phyloP scores from a whole-genome alignment of 2,797 vertebrate species.

The Epinephelus malabaricus region DNA sequence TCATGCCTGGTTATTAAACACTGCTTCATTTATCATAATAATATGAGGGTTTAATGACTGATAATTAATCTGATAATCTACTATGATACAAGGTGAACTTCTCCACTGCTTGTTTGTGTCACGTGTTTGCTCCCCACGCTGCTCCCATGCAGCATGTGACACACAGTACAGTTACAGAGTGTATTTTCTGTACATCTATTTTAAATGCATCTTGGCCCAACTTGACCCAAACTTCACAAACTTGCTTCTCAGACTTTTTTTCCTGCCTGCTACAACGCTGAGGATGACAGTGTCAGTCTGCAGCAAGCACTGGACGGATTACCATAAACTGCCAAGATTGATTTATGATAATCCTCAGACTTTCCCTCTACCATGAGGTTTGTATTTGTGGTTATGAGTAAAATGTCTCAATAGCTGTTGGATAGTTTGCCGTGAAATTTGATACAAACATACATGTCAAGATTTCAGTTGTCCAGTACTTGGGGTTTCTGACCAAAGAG shows the following conservation, averaged over 20 bases:
- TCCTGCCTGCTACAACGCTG: not conserved
- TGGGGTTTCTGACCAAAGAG: too few relatives aligned
- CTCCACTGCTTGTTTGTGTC: not conserved
- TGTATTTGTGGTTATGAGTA: not conserved
- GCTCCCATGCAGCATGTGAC: not conserved
- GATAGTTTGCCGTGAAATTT: not conserved
- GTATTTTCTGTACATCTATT: not conserved
- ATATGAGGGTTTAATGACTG: not conserved
- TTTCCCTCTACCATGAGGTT: not conserved
- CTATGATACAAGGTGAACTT: not conserved
- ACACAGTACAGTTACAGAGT: not conserved
- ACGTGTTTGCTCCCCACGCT: not conserved
- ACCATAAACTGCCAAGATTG: not conserved
- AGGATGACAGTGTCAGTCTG: not conserved
- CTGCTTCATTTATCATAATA: not conserved
- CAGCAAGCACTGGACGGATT: not conserved
- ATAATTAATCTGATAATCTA: not conserved
- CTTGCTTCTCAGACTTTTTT: not conserved
- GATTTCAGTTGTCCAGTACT: too few relatives aligned
- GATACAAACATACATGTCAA: too few relatives aligned
- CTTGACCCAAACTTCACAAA: not conserved
- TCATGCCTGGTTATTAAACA: not conserved
- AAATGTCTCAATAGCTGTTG: not conserved
- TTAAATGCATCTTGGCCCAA: not conserved
- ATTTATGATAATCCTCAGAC: not conserved